Percentiles rank a stretch among this genome's conserved stretches.
Evolutionary conservation across 2,888 invertebrate species (phyloP).

Genomic region (Nomada ruficornis): DNA sequence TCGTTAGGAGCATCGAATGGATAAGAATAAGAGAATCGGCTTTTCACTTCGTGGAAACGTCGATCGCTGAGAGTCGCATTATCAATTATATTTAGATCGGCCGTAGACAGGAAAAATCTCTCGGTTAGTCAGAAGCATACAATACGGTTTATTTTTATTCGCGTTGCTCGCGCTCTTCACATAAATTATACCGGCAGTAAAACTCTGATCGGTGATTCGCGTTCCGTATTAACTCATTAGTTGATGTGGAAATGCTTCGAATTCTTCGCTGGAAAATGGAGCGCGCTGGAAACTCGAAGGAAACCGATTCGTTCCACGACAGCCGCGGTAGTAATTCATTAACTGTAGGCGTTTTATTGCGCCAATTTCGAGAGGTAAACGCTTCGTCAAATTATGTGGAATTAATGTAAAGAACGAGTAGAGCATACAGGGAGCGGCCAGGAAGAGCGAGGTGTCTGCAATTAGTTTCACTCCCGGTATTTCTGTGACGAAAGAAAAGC

Average conservation of each 20-base stretch:
- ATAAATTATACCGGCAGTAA: constrained; percentile 36
- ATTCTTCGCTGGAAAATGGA: constrained; percentile 14
- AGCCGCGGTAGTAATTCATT: not conserved
- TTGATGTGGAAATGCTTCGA: not conserved
- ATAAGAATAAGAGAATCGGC: not conserved
- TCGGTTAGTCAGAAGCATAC: constrained; percentile 25
- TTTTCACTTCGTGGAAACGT: not conserved
- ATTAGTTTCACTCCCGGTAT: constrained; percentile 21
- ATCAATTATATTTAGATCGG: constrained; percentile 30
- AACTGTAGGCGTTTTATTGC: not conserved
- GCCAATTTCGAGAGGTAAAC: constrained; percentile 13
- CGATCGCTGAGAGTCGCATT: constrained; percentile 1
- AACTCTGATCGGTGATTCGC: constrained; percentile 1
- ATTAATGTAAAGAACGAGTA: constrained; percentile 7
- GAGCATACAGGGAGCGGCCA: not conserved
- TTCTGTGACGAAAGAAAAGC: constrained; percentile 20
- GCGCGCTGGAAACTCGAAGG: not conserved
- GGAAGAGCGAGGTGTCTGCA: constrained; percentile 1
- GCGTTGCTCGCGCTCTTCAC: constrained; percentile 8
- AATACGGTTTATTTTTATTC: constrained; percentile 26
- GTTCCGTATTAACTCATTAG: constrained; percentile 19
- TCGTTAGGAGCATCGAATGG: constrained; percentile 9
- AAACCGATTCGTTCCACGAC: not conserved
- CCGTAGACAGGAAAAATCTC: constrained; percentile 4
- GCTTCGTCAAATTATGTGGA: constrained; percentile 10